A percentile compares a stretch with the other conserved stretches of the same genome.
These are phyloP conservation scores for Malaclemys terrapin DNA, from an alignment of 2,113 vertebrate genomes.

Conservation along the genomic window DNA sequence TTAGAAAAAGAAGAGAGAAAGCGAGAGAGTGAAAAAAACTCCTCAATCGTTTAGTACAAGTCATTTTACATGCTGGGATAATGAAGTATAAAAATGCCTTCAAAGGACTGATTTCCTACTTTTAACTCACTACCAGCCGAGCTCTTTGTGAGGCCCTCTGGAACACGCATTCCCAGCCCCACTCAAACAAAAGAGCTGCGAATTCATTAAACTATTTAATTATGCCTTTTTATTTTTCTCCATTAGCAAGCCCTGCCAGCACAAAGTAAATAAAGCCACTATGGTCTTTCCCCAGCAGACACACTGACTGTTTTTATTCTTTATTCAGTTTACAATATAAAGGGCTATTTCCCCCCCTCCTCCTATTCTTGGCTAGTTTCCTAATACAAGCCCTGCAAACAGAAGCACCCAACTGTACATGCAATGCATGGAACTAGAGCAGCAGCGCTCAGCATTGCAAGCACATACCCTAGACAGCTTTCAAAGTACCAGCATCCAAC, in stretches of 20 bases:
- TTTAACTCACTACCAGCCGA: slow-evolving; percentile 89
- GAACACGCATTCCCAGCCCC: slow-evolving; percentile 84
- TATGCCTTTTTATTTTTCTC: slow-evolving; percentile 89
- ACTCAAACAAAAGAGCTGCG: slow-evolving; percentile 91
- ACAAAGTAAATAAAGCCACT: slow-evolving; percentile 89
- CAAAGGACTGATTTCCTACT: slow-evolving; percentile 96
- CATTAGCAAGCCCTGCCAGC: slow-evolving; percentile 88
- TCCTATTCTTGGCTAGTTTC: slow-evolving; percentile 83
- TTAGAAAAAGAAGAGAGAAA: slow-evolving; percentile 80
- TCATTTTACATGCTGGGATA: slow-evolving; percentile 99
- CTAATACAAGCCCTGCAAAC: slow-evolving; percentile 81
- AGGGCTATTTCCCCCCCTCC: slow-evolving; percentile 76
- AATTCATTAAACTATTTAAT: slow-evolving; percentile 99
- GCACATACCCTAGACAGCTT: slow-evolving; percentile 81
- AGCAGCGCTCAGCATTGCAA: slow-evolving; percentile 76
- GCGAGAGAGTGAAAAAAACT: slow-evolving; percentile 86
- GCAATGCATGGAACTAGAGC: slow-evolving; percentile 65
- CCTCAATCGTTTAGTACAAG: slow-evolving; percentile 95
- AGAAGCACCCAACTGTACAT: slow-evolving; percentile 81
- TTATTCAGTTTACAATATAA: slow-evolving; percentile 87
- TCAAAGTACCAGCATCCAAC: slow-evolving; percentile 79
- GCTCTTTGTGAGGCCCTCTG: slow-evolving; percentile 87
- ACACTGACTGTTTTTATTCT: slow-evolving; percentile 87
- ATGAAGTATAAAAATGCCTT: slow-evolving; percentile 99
- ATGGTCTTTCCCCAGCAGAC: slow-evolving; percentile 86